Evolutionary conservation across 2,113 vertebrate species (phyloP).

Genomic region (Polypterus senegalus): DNA sequence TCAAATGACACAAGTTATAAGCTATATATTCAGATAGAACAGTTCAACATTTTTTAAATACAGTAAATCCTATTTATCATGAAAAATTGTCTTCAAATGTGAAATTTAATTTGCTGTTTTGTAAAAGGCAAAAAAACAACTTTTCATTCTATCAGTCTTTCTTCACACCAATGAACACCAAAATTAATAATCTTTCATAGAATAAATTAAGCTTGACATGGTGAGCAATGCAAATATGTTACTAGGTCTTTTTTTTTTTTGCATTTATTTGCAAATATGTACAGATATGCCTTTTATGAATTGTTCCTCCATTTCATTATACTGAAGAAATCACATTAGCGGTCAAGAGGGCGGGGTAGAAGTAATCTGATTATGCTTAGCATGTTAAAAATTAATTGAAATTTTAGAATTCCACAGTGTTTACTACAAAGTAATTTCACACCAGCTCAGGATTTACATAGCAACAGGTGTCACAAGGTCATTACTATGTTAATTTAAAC

Average conservation of each 20-base stretch:
- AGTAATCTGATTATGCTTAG: slow-evolving; percentile 62
- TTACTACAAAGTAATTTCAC: slow-evolving; percentile 69
- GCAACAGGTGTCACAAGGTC: slow-evolving; percentile 55
- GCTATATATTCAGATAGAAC: too few relatives aligned
- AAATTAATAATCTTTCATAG: slow-evolving; percentile 38
- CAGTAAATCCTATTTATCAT: too few relatives aligned
- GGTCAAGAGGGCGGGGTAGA: slow-evolving; percentile 48
- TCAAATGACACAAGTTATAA: too few relatives aligned
- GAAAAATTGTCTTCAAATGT: too few relatives aligned
- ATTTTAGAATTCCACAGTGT: slow-evolving; percentile 57
- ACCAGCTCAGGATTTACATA: slow-evolving; percentile 60
- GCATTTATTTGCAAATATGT: slow-evolving; percentile 55
- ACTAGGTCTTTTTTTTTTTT: slow-evolving; percentile 48
- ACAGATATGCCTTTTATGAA: slow-evolving; percentile 56
- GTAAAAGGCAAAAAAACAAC: not conserved
- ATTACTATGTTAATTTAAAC: slow-evolving; percentile 62
- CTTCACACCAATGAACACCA: slow-evolving; percentile 27
- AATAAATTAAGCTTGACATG: slow-evolving; percentile 26
- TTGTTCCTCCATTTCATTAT: slow-evolving; percentile 54
- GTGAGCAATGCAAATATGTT: slow-evolving; percentile 25
- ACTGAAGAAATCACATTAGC: slow-evolving; percentile 47
- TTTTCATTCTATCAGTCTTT: slow-evolving; percentile 11
- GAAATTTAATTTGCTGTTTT: too few relatives aligned
- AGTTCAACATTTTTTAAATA: too few relatives aligned
- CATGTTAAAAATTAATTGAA: slow-evolving; percentile 68